Conservation (phyloP, 2,888 invertebrate genomes). For the Siphlonurus alternatus region DNA sequence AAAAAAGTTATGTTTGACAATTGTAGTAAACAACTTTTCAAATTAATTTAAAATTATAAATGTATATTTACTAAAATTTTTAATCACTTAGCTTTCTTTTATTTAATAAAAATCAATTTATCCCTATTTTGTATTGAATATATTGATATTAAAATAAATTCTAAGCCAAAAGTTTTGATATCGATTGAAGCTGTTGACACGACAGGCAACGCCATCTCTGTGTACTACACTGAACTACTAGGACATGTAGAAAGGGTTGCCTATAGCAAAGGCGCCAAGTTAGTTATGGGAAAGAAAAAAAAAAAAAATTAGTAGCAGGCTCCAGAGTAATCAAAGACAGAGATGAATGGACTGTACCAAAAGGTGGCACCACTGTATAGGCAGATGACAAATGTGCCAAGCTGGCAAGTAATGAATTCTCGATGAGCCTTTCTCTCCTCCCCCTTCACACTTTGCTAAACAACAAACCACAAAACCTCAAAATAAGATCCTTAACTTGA, state of each 20-base stretch:
- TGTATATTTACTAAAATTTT: no score
- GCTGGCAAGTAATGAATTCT: not conserved
- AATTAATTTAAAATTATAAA: no score
- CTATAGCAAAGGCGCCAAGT: not conserved
- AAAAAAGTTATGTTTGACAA: no score
- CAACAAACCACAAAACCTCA: no score
- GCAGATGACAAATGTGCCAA: not conserved
- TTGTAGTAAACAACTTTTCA: no score
- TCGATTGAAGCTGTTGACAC: not conserved
- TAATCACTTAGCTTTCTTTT: no score
- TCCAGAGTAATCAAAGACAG: not conserved
- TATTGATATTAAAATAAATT: no score
- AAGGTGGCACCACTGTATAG: not conserved
- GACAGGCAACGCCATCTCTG: not conserved
- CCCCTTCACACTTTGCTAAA: not conserved
- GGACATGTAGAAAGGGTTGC: not conserved
- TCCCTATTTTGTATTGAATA: no score
- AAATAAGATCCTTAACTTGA: no score
- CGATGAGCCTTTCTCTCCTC: not conserved
- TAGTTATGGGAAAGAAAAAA: not conserved
- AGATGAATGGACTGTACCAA: not conserved
- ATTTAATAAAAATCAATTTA: no score
- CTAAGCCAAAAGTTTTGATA: no score
- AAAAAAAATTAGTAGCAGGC: not conserved
- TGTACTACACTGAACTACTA: not conserved